Percentiles rank a stretch among this genome's conserved stretches.
These are phyloP conservation scores for Gymnarchus niloticus DNA, from an alignment of 2,113 vertebrate species.

Conservation along the genomic window DNA sequence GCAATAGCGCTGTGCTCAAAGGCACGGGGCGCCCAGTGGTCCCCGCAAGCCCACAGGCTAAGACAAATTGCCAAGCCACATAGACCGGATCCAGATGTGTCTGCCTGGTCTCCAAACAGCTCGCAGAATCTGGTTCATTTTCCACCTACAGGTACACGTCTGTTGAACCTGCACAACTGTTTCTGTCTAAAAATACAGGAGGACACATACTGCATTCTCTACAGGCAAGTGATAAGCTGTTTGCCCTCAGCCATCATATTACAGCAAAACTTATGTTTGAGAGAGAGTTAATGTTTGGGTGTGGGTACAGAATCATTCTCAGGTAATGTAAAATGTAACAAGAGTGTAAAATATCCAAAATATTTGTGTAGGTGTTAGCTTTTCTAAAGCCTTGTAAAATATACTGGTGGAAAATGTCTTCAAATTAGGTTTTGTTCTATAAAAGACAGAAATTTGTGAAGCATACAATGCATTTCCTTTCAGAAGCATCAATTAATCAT, in stretches of 20 bases:
- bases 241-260: neutral
- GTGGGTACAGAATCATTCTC: neutral
- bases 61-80: conserved; percentile 2
- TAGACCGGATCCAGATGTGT: neutral
- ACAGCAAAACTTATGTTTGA: neutral
- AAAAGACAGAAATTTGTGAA: neutral
- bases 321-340: too few species aligned
- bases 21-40: neutral
- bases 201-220: neutral
- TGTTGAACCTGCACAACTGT: neutral
- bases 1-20: neutral
- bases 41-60: neutral
- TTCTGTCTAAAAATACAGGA: neutral
- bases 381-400: neutral
- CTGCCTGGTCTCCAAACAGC: neutral
- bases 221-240: neutral
- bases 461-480: neutral
- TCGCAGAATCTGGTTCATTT: neutral
- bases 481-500: neutral
- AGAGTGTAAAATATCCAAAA: neutral
- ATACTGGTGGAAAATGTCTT: neutral
- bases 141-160: neutral
- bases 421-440: neutral
- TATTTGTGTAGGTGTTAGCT: neutral
- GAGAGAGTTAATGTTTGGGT: too few species aligned